Percentiles rank a stretch among this genome's conserved stretches.
These are phyloP conservation scores for Phylloscopus whistleri DNA, from an alignment of 2,113 vertebrate genomes.

Conservation along the genomic window DNA sequence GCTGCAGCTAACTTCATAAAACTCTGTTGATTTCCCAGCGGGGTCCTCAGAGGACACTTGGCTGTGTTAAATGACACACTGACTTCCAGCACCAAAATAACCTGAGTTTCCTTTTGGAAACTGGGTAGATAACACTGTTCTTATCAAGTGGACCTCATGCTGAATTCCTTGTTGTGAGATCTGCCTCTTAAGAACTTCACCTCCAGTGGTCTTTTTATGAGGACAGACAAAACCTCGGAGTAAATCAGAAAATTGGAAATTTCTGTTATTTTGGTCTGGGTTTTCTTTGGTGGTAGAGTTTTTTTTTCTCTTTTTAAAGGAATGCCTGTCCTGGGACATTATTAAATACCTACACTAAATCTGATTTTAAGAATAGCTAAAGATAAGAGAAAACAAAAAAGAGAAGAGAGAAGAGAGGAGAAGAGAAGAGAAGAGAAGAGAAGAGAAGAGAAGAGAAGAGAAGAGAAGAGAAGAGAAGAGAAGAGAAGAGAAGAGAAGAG, in stretches of 20 bases:
- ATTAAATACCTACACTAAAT: not conserved
- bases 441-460: accelerated
- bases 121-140: not conserved
- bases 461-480: accelerated
- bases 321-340: not conserved
- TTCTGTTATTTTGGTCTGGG: not conserved
- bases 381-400: accelerated
- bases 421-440: too few species aligned
- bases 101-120: conserved; percentile 25
- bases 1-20: conserved; percentile 76
- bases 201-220: not conserved
- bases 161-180: not conserved
- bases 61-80: conserved; percentile 39
- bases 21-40: conserved; percentile 71
- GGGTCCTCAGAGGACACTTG: conserved; percentile 75
- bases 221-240: not conserved
- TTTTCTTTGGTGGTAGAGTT: not conserved
- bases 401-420: accelerated
- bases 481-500: not conserved
- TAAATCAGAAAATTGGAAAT: not conserved
- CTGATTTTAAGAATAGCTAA: not conserved
- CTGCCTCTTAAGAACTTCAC: not conserved
- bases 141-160: conserved; percentile 13
- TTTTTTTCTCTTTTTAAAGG: not conserved
- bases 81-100: conserved; percentile 45